phyloP scores from a whole-genome alignment of 1,140 invertebrate genomes.

The Leptopilina clavipes region DNA sequence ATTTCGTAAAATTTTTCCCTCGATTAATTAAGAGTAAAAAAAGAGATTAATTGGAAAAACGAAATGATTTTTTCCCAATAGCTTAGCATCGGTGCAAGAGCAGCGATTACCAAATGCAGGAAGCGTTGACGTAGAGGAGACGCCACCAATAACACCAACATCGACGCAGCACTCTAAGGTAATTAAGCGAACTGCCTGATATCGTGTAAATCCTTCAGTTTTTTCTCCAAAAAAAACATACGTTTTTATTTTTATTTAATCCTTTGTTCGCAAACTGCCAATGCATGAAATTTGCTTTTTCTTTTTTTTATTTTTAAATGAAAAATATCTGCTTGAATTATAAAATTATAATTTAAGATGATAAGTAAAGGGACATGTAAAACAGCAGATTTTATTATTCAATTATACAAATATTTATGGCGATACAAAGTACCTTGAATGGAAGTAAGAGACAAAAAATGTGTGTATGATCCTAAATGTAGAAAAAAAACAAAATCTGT shows the following conservation, averaged over 20 bases:
- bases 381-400: slow-evolving; percentile 25
- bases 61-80: slow-evolving; percentile 68
- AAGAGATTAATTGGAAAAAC: background rate
- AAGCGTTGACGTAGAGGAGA: slow-evolving; percentile 78
- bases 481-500: slow-evolving; percentile 14
- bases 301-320: background rate
- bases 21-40: too few species aligned
- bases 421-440: slow-evolving; percentile 9
- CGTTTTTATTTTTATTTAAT: background rate
- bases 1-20: too few species aligned
- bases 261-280: slow-evolving; percentile 29
- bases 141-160: slow-evolving; percentile 79
- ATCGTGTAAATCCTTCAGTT: slow-evolving; percentile 31
- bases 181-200: slow-evolving; percentile 55
- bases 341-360: slow-evolving; percentile 15
- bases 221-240: slow-evolving; percentile 3
- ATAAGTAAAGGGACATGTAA: slow-evolving; percentile 11
- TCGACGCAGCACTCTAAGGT: slow-evolving; percentile 82
- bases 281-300: slow-evolving; percentile 26
- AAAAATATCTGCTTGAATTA: slow-evolving; percentile 22
- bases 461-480: background rate
- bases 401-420: background rate
- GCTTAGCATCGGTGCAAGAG: slow-evolving; percentile 95
- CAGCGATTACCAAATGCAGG: slow-evolving; percentile 85
- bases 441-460: background rate